These are phyloP conservation scores for Trinorchestia longiramus DNA, from an alignment of 1,140 invertebrate genomes.

Conservation along the genomic window DNA sequence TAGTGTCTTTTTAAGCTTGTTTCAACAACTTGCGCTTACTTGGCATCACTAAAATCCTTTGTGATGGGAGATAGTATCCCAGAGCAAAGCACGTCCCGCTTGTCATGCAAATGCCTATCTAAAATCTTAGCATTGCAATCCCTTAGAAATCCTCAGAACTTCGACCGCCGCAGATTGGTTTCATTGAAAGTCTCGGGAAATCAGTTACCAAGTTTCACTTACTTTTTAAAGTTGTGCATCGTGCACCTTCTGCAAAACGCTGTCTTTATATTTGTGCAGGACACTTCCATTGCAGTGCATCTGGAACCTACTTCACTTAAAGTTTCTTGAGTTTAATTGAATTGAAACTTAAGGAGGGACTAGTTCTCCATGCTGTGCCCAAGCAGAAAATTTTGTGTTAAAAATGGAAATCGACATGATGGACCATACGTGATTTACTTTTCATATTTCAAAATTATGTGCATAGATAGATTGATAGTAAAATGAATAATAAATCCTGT, in stretches of 20 bases:
- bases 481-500: too few species aligned
- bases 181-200: constrained; percentile 49
- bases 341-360: background rate
- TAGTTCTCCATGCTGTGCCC: background rate
- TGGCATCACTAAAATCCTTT: background rate
- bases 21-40: background rate
- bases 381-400: background rate
- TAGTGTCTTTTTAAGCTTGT: background rate
- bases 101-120: background rate
- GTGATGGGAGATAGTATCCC: background rate
- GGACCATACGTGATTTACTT: background rate
- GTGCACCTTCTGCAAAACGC: background rate
- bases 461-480: too few species aligned
- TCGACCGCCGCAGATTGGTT: constrained; percentile 10
- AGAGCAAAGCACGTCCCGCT: background rate
- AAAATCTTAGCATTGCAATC: background rate
- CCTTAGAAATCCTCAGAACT: background rate
- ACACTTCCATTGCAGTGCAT: constrained; percentile 16
- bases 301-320: background rate
- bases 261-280: background rate
- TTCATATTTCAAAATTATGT: background rate
- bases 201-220: constrained; percentile 42
- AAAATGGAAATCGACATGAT: background rate
- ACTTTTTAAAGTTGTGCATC: background rate
- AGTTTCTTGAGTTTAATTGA: background rate